These are phyloP conservation scores for Abscondita cerata DNA, from an alignment of 2,888 invertebrate species.

Conservation along the genomic window DNA sequence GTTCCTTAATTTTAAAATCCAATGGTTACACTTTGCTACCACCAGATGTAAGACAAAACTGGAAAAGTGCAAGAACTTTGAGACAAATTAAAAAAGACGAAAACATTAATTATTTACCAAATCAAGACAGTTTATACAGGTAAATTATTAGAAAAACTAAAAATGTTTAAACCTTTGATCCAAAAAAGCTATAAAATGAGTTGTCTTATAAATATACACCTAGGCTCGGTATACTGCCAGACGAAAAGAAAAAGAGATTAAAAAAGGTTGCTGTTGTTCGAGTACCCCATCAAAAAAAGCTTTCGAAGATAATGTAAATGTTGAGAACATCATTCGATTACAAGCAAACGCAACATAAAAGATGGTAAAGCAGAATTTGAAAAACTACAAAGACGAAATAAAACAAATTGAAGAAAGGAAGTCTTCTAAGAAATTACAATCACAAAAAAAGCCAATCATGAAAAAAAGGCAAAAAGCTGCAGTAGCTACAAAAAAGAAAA, in stretches of 20 bases:
- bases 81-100: constrained; percentile 90
- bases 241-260: constrained; percentile 58
- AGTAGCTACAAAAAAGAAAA: not conserved
- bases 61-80: constrained; percentile 94
- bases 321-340: constrained; percentile 75
- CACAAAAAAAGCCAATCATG: constrained; percentile 26
- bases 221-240: constrained; percentile 66
- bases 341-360: constrained; percentile 73
- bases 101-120: constrained; percentile 73
- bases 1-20: constrained; percentile 93
- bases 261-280: constrained; percentile 84
- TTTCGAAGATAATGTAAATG: constrained; percentile 84
- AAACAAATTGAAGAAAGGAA: constrained; percentile 73
- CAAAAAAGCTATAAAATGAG: constrained; percentile 83
- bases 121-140: constrained; percentile 86
- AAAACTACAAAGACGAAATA: constrained; percentile 69
- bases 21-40: constrained; percentile 87
- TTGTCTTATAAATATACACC: constrained; percentile 94
- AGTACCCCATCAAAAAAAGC: constrained; percentile 89
- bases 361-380: constrained; percentile 72
- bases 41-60: constrained; percentile 76
- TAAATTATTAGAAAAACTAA: constrained; percentile 78
- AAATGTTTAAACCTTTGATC: constrained; percentile 83
- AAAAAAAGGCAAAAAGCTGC: constrained; percentile 14
- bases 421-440: constrained; percentile 73